These are phyloP conservation scores for Melanocharis versteri DNA, from an alignment of 2,113 vertebrate genomes.

Conservation along the genomic window DNA sequence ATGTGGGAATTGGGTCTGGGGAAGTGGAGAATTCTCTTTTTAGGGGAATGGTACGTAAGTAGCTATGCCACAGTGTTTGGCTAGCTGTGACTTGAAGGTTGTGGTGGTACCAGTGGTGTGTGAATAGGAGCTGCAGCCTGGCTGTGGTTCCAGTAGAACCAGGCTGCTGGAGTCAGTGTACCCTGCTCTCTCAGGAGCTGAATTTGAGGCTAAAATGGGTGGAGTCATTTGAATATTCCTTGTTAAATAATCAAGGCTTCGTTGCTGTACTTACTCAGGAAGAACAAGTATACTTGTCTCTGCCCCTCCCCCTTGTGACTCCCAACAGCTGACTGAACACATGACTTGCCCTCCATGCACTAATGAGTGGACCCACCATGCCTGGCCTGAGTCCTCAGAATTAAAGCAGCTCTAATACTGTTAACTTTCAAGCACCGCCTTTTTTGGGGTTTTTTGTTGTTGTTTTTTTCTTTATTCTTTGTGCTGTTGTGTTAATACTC, in stretches of 20 bases:
- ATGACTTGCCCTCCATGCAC: slow-evolving; percentile 65
- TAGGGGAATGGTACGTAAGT: accelerated
- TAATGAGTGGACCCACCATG: slow-evolving; percentile 53
- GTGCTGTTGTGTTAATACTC: not conserved
- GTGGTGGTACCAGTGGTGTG: accelerated
- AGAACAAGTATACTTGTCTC: slow-evolving; percentile 67
- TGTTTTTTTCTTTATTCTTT: not conserved
- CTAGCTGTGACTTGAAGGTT: not conserved
- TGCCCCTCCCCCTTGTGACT: slow-evolving; percentile 68
- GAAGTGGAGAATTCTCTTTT: not conserved
- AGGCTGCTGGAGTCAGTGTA: not conserved
- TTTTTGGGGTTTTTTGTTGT: not conserved
- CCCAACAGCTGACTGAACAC: slow-evolving; percentile 72
- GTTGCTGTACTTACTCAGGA: slow-evolving; percentile 7
- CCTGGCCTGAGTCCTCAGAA: not conserved
- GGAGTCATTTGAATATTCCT: slow-evolving; percentile 37
- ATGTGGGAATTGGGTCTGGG: not conserved
- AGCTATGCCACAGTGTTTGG: not conserved
- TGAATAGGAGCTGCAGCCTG: not conserved
- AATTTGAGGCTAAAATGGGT: slow-evolving; percentile 29
- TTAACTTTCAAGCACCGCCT: not conserved
- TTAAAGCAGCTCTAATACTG: slow-evolving; percentile 16
- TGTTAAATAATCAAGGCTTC: slow-evolving; percentile 34
- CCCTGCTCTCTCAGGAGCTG: not conserved
- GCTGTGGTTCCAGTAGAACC: not conserved